Percentiles rank a stretch among this genome's conserved stretches.
These are phyloP conservation scores for Drosophila recens DNA, from an alignment of 2,888 invertebrate species.

Conservation along the genomic window DNA sequence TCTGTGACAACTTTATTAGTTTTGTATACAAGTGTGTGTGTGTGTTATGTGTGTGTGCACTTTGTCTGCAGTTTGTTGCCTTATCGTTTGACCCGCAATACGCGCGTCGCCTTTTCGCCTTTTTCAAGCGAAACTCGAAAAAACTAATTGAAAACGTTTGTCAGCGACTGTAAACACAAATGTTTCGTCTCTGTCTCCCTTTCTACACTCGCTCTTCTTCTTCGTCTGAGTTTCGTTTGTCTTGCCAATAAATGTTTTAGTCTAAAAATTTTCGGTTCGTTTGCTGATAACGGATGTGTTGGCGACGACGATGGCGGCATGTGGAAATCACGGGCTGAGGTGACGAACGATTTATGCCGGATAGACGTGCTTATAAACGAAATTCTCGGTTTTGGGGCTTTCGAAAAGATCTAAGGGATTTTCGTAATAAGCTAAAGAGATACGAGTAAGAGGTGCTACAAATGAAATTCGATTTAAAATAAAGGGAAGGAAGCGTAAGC, in stretches of 20 bases:
- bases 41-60: constrained; percentile 47
- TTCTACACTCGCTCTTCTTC: neutral
- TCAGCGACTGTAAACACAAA: constrained; percentile 74
- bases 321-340: constrained; percentile 42
- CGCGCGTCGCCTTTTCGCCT: constrained; percentile 45
- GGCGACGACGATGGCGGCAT: constrained; percentile 27
- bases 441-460: constrained; percentile 1
- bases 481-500: constrained; percentile 5
- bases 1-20: constrained; percentile 78
- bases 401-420: constrained; percentile 40
- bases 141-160: constrained; percentile 78
- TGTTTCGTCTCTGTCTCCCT: constrained; percentile 3
- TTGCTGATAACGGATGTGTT: constrained; percentile 53
- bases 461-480: constrained; percentile 23
- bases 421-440: constrained; percentile 23
- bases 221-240: constrained; percentile 5
- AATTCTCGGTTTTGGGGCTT: constrained; percentile 16
- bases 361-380: constrained; percentile 40
- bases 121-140: constrained; percentile 48
- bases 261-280: constrained; percentile 31
- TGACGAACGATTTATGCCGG: constrained; percentile 68
- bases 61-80: constrained; percentile 62
- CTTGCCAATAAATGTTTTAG: constrained; percentile 58
- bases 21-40: constrained; percentile 37
- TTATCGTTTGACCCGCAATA: constrained; percentile 71